phyloP scores from a whole-genome alignment of 1,140 invertebrate species.

The Danaus plexippus region DNA sequence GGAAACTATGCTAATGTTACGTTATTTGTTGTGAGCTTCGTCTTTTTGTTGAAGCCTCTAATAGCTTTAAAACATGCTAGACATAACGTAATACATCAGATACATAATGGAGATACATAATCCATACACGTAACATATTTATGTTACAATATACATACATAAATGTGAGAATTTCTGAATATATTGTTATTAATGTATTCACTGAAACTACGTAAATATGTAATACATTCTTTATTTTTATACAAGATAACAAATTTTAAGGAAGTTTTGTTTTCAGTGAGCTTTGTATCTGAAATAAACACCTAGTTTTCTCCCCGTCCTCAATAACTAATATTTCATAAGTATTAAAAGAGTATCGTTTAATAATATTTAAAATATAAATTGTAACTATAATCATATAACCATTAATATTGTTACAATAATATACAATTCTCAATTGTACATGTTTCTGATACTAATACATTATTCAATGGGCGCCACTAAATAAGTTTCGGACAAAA shows the following conservation, averaged over 20 bases:
- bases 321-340: too few relatives aligned
- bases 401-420: conserved; percentile 33
- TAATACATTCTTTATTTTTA: too few relatives aligned
- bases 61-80: not conserved
- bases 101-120: conserved; percentile 1
- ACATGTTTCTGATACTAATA: conserved; percentile 57
- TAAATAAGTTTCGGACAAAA: conserved; percentile 70
- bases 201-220: too few relatives aligned
- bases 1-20: conserved; percentile 22
- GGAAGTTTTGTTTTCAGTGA: too few relatives aligned
- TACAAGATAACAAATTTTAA: too few relatives aligned
- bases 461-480: conserved; percentile 61
- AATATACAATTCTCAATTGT: conserved; percentile 16
- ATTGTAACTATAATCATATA: not conserved
- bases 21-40: conserved; percentile 22
- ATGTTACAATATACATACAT: conserved; percentile 3
- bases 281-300: too few relatives aligned
- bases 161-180: not conserved
- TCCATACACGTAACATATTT: conserved; percentile 3
- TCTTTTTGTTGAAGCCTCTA: not conserved
- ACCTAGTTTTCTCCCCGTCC: too few relatives aligned
- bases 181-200: not conserved
- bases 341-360: too few relatives aligned
- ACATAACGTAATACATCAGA: not conserved
- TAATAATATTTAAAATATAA: too few relatives aligned